Base-by-base conservation (phyloP, 1,140 invertebrate genomes). In the Halotydeus destructor region DNA sequence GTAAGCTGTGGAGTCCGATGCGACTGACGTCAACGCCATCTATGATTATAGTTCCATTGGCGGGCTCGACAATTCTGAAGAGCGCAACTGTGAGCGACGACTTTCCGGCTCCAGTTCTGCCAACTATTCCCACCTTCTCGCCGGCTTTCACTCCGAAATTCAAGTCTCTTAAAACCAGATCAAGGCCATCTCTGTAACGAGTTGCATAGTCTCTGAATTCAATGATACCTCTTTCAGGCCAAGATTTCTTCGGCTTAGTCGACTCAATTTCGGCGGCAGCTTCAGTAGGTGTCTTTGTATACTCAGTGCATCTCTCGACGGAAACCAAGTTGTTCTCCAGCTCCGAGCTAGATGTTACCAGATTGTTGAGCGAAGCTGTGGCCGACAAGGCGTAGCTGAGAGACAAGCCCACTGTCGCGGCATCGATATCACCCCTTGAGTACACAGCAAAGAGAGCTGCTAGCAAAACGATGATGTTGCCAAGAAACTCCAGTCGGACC, bases 371-470 rank as follows among this genome's bases (percentile, higher is more conserved):
- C 18, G 86, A 67, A 16, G 71, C 74, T 1, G 85, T 96, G 36
- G 97, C 66, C 1, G 84, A 77, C 22, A 98, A 60, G 0, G 86
- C 78, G 62, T 98, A 98, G 0, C 88, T 83, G 43, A 98, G 75
- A 2, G 86, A 81, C 23, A 98, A 63, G 14, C 89, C 91, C 51
- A n/a, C 62, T 65, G 47, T 60, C 58, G 18, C 82, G 19, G 82
- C 62, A 54, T 66, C 72, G 52, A 74, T 60, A 41, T 57, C 68
- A 42, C 78, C 69, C 39, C 74, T 69, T 28, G 64, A 69, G 23
- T 83, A 54, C 3, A 93, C 84, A 42, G 80, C 76, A 58, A 91
- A 85, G 14, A 91, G 52, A 1, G 81, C 75, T 34, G 84, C 70
- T 54, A 80, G 18, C 23, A 34, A 45, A 5, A 46, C 45, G 16